Percentiles rank a stretch among this genome's conserved stretches.
Conservation (phyloP, 2,888 invertebrate genomes). For the Barypeithes pellucidus region DNA sequence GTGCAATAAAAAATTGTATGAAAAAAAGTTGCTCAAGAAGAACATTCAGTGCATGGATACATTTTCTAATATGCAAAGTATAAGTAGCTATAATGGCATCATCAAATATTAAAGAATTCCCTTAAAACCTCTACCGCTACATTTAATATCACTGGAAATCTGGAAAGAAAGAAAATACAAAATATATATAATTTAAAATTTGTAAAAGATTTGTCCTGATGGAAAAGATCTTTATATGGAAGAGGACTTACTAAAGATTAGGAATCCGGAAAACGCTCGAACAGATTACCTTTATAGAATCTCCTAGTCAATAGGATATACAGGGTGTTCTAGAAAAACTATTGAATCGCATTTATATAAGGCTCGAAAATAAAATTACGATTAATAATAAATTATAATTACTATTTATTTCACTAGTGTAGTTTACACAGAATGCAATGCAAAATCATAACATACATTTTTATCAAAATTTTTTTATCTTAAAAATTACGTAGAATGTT, state of each 20-base stretch:
- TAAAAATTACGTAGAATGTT: no score
- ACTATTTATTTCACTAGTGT: no score
- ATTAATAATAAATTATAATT: no score
- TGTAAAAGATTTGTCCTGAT: conserved; percentile 29
- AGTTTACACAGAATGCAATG: no score
- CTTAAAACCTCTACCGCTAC: conserved; percentile 24
- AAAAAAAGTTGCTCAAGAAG: no score
- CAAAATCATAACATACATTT: no score
- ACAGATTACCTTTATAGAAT: conserved; percentile 70
- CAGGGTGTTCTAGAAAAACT: not conserved
- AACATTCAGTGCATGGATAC: not conserved
- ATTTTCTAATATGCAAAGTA: not conserved
- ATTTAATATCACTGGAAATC: conserved; percentile 24
- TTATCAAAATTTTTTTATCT: no score
- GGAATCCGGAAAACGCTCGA: conserved; percentile 66
- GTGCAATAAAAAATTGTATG: no score
- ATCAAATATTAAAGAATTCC: conserved; percentile 33
- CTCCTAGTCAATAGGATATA: conserved; percentile 68
- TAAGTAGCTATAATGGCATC: conserved; percentile 27
- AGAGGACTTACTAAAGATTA: conserved; percentile 61
- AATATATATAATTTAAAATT: conserved; percentile 31
- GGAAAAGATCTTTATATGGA: conserved; percentile 44
- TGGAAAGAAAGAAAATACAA: conserved; percentile 35
- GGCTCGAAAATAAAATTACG: no score
- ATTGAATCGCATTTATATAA: no score